phyloP scores from a whole-genome alignment of 2,113 vertebrate genomes.

The Helogale parvula region DNA sequence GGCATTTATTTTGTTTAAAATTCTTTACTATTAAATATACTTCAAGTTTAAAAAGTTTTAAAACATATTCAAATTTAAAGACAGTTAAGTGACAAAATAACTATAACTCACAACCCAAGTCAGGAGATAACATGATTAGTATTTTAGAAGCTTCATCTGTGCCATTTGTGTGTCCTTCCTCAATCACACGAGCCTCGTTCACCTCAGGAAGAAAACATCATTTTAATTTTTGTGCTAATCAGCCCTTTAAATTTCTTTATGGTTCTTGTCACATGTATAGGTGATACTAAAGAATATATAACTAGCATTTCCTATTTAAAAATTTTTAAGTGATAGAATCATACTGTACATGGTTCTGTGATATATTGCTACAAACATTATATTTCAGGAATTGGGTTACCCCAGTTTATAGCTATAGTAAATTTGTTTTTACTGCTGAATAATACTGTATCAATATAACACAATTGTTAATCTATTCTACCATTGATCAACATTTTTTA shows the following conservation, averaged over 20 bases:
- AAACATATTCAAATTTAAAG: not conserved
- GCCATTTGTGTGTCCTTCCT: not conserved
- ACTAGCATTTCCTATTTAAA: not conserved
- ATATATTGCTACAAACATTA: not conserved
- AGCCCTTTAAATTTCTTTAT: not conserved
- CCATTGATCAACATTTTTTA: not conserved
- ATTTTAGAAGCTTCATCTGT: not conserved
- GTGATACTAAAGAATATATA: not conserved
- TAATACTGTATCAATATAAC: not conserved
- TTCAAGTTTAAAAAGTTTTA: not conserved
- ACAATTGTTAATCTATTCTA: not conserved
- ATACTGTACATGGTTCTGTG: not conserved
- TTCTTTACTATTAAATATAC: not conserved
- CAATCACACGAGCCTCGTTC: not conserved
- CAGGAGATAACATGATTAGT: not conserved
- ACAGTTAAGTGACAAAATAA: not conserved
- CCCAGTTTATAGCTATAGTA: not conserved
- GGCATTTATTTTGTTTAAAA: not conserved
- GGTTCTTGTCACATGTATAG: not conserved
- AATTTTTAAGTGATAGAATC: not conserved
- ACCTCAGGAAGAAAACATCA: not conserved
- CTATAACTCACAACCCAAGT: not conserved
- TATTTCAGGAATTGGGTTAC: not conserved
- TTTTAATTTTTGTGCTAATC: not conserved
- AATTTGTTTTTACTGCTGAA: conserved; percentile 25